Evolutionary conservation across 2,888 invertebrate genomes (phyloP), one percentile per base, ranked within the genome.

Genomic region (Drosophila birchii): DNA sequence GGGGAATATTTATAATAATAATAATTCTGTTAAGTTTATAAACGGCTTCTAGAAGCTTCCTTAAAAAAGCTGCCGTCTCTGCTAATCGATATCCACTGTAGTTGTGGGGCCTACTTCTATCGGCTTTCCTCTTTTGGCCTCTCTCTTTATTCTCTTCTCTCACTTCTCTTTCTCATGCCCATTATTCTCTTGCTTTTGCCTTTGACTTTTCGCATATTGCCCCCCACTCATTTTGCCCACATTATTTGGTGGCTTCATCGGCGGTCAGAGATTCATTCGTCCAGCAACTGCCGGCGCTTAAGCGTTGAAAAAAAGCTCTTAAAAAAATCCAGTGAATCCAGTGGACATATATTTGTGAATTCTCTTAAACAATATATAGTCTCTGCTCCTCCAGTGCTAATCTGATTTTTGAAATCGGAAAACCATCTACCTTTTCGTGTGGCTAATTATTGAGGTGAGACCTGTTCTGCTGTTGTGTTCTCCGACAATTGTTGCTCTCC

Each of bases 271-370:
- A n/a, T 36, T 66, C 64, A 66, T 66, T 66, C 51, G 51, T 20
- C n/a, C 26, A 14, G 26, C 51, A 64, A 36, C 64, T 43, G 64
- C 51, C 66, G 64, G 66, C 16, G 64, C 26, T 12, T 29, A 36
- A 63, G 34, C 64, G 51, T 63, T 39, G 34, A 29, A 18, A 29
- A 18, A 18, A 14, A 59, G 44, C 62, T 62, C 62, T 62, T 36
- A 43, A 29, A 29, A 20, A 29, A 36, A 41, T 20, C 47, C 18
- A 62, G 64, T 49, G n/a, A 36, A 41, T 18, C 47, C 23, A 62
- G 63, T 47, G n/a, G 36, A 64, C 26, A n/a, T 5, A 29, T 18
- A 36, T 14, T 14, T 36, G 23, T 16, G 14, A n/a, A 23, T 12
- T 63, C 64, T 58, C 60, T 61, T 61, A 58, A 53, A 23, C 34